Percentiles rank a stretch among this genome's conserved stretches.
Evolutionary conservation across 2,888 invertebrate species (phyloP).

Genomic region (Coenonympha arcania): DNA sequence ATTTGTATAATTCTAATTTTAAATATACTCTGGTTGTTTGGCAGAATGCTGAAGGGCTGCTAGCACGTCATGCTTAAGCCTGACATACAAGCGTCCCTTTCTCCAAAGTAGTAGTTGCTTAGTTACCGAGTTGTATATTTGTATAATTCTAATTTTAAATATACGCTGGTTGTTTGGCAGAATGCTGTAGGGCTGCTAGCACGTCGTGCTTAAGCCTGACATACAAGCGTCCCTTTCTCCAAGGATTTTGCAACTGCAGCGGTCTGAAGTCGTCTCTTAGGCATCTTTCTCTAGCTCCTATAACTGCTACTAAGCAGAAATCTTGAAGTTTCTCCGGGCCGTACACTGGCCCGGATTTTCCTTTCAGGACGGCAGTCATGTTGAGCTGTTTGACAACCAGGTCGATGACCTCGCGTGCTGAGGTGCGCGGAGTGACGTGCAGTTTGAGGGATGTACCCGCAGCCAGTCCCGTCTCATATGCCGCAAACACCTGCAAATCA

Average conservation of each 20-base stretch:
- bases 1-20: slow-evolving; percentile 36
- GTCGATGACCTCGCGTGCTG: slow-evolving; percentile 95
- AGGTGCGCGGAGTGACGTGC: slow-evolving; percentile 93
- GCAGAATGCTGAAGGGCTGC: slow-evolving; percentile 92
- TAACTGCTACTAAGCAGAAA: slow-evolving; percentile 95
- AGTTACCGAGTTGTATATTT: too few species aligned
- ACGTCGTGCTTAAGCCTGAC: slow-evolving; percentile 93
- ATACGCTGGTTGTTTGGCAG: slow-evolving; percentile 84
- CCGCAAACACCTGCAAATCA: slow-evolving; percentile 88
- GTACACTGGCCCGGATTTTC: slow-evolving; percentile 89
- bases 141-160: slow-evolving; percentile 55
- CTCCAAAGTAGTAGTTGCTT: too few species aligned
- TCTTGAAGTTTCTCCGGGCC: slow-evolving; percentile 86
- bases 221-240: slow-evolving; percentile 94
- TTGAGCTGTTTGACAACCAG: slow-evolving; percentile 96
- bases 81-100: too few species aligned
- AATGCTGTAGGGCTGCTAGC: slow-evolving; percentile 89
- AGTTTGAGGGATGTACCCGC: slow-evolving; percentile 94
- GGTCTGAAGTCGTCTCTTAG: slow-evolving; percentile 95
- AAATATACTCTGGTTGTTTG: slow-evolving; percentile 81
- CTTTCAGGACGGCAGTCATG: slow-evolving; percentile 89
- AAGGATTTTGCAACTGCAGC: slow-evolving; percentile 93
- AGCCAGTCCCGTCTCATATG: slow-evolving; percentile 95
- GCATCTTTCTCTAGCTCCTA: slow-evolving; percentile 94
- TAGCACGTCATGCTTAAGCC: too few species aligned